Conservation (phyloP, 2,888 invertebrate species). For the Habrosyne pyritoides region DNA sequence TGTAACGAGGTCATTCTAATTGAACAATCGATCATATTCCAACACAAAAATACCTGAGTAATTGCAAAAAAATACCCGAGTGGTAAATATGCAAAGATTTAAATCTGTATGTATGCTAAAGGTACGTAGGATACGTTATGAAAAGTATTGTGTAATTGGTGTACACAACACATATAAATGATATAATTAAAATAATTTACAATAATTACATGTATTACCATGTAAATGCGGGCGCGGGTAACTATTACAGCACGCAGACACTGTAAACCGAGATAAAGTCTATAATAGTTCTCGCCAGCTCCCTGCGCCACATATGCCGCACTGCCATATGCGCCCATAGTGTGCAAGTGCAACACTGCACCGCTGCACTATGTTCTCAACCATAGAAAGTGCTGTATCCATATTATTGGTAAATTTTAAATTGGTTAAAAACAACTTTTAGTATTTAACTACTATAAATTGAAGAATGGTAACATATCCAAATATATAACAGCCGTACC, state of each 20-base stretch:
- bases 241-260: conserved; percentile 1
- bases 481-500: no score
- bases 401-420: no score
- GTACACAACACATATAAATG: not conserved
- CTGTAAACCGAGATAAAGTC: not conserved
- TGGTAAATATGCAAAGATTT: not conserved
- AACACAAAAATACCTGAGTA: not conserved
- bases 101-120: not conserved
- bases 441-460: no score
- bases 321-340: not conserved
- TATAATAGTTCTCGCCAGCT: not conserved
- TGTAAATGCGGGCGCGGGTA: not conserved
- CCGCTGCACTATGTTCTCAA: not conserved
- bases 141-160: not conserved
- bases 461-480: no score
- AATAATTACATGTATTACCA: not conserved
- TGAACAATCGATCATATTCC: not conserved
- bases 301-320: no score
- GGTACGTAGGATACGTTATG: not conserved
- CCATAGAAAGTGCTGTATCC: no score
- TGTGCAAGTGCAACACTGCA: not conserved
- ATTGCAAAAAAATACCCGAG: not conserved
- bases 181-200: not conserved
- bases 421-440: no score
- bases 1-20: not conserved